A percentile compares a stretch with the other conserved stretches of the same genome.
Evolutionary conservation across 2,888 invertebrate genomes (phyloP).

Genomic region (Drosophila mulleri): DNA sequence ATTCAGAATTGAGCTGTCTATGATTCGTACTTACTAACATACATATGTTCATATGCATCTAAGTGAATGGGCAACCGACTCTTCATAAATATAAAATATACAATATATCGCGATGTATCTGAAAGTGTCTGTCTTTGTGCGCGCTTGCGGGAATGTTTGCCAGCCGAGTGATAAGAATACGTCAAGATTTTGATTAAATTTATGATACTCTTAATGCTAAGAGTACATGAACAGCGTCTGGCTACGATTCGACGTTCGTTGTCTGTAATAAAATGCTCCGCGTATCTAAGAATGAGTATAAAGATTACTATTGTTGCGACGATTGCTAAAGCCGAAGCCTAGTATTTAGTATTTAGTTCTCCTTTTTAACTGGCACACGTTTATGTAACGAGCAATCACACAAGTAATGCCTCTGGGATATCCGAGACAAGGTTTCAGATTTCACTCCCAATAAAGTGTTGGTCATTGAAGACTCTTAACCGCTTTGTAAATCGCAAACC

Average conservation of each 20-base stretch:
- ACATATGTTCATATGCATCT: constrained; percentile 17
- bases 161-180: constrained; percentile 37
- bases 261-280: constrained; percentile 40
- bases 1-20: constrained; percentile 22
- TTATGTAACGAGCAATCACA: background rate
- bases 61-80: background rate
- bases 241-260: constrained; percentile 20
- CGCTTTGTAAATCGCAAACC: too few relatives aligned
- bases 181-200: constrained; percentile 75
- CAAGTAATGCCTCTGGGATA: background rate
- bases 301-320: constrained; percentile 47
- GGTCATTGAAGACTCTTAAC: background rate
- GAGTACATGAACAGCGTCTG: constrained; percentile 28
- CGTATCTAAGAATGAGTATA: constrained; percentile 47
- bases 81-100: background rate
- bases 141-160: constrained; percentile 1
- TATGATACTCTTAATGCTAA: constrained; percentile 67
- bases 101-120: constrained; percentile 1
- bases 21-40: constrained; percentile 20
- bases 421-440: background rate
- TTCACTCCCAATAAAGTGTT: background rate
- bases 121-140: background rate
- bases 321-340: constrained; percentile 1
- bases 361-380: background rate
- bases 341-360: constrained; percentile 10